Conservation (phyloP, 37 sponge, comb jelly and placozoan species). For the Petrosia ficiformis region DNA sequence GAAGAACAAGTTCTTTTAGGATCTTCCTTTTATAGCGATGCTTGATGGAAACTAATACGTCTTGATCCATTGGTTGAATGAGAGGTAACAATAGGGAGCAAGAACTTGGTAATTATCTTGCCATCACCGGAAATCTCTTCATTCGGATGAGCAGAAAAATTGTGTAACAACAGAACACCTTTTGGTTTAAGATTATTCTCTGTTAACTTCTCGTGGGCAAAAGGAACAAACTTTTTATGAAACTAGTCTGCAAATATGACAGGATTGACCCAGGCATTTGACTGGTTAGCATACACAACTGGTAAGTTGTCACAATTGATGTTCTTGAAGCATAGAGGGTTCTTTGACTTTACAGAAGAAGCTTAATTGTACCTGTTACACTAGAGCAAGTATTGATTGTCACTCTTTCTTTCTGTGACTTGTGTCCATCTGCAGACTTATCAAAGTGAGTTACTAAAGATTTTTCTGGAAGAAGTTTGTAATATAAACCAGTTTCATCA, state of each 20-base stretch:
- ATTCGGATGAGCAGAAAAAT: constrained; percentile 67
- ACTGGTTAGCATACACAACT: constrained; percentile 43
- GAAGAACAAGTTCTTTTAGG: constrained; percentile 44
- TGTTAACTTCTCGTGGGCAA: constrained; percentile 15
- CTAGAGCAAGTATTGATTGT: constrained; percentile 60
- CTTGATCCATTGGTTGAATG: constrained; percentile 86
- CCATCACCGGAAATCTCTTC: constrained; percentile 49
- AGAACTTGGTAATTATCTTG: constrained; percentile 39
- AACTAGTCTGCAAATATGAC: constrained; percentile 63
- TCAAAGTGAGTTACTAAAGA: constrained; percentile 55
- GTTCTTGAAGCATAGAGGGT: constrained; percentile 58
- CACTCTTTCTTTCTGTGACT: constrained; percentile 61
- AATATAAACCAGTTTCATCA: constrained; percentile 83
- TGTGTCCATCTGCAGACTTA: constrained; percentile 58
- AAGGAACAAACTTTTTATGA: constrained; percentile 57
- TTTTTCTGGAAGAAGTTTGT: constrained; percentile 44
- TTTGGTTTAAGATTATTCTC: constrained; percentile 30
- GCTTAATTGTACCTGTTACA: constrained; percentile 62
- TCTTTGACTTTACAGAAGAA: constrained; percentile 60
- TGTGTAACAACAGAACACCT: constrained; percentile 57
- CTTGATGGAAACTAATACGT: constrained; percentile 53
- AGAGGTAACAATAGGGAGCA: constrained; percentile 75
- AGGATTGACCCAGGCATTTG: constrained; percentile 76
- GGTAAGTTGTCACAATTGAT: constrained; percentile 36
- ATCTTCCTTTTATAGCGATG: constrained; percentile 53